Base-by-base conservation (phyloP, 2,888 invertebrate genomes). In the Esperia sulphurella region DNA sequence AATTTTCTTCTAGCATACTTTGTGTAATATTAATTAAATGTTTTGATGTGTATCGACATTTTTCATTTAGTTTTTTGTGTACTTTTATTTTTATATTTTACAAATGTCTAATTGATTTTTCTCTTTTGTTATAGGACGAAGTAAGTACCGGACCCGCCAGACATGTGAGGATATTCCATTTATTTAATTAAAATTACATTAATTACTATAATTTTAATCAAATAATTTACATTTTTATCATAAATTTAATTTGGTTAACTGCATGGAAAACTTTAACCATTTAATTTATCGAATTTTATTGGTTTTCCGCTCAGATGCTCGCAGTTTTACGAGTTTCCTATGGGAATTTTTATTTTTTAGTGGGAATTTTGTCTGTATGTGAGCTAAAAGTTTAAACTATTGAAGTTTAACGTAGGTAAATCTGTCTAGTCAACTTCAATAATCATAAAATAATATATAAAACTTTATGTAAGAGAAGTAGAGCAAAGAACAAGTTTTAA, bases 81-180 rank as follows among this genome's bases (percentile, higher is more conserved):
- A 6, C 5, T 41, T 41, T 44, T 37, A 30, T 40, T 33, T 35
- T 14, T 41, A 33, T 44, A 46, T 10, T 43, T 57, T 46, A 47
- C 53, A 47, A 58, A 50, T 61, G 43, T 59, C 62, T 75, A 75
- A 75, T 65, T 52, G 48, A 59, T 58, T 65, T 65, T 77, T 84
- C 55, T 84, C 74, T 75, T 77, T 90, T 90, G 90, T 90, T 90
- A 58, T 75, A 90, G 90, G 90, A 83, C 70, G 90, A 90, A 90
- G 90, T 90, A 90, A 90, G 90, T 90, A 90, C 85, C 83, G 72
- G 81, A 61, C 74, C 59, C 61, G 75, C 77, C 69, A 62, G 68
- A 56, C 76, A 83, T 71, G 87, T 87, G 86, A 87, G 87, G 76
- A 66, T 68, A 73, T 71, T 74, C 78, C 74, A 73, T 70, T 77